Evolutionary conservation across 2,113 vertebrate species (phyloP), one percentile per base, ranked within the genome.

Genomic region (Rhabdornis inornatus): DNA sequence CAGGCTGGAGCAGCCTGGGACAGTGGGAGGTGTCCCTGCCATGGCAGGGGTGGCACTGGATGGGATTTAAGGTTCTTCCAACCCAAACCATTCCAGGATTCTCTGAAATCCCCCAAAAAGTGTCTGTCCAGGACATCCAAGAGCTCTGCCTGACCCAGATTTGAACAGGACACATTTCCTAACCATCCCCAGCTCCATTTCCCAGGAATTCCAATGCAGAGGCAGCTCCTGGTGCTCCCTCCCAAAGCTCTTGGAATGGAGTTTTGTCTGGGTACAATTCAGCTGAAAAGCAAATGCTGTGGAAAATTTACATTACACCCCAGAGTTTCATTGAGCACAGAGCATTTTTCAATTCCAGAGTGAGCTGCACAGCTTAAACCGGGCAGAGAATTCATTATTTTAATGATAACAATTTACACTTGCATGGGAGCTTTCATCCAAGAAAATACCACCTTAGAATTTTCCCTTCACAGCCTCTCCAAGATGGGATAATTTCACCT

Each of bases 321-420:
- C 56, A 25, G 89, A 90, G 91, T 92, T 96, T 82, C 75, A 89
- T 24, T 76, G 90, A 91, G 78, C 88, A 45, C 61, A 11, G 87
- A 91, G 57, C 69, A 45, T 68, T 79, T 92, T 88, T 69, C 89
- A 91, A 63, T 95, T 92, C 89, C 37, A 45, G 78, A 88, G 31
- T 21, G 60, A 93, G 89, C 78, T 63, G 88, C 83, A 90, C 64
- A 91, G 61, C 89, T 91, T 57, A 89, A 96, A 86, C 53, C 3
- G 8, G 89, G 81, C 60, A 94, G 72, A 74, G 90, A 92, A 96
- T 93, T 94, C 69, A 78, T 87, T 89, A 91, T 94, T 95, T 95
- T 96, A 96, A 97, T 97, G 83, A 92, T 92, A 87, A 96, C 96
- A 94, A 96, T 97, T 97, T 95, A 94, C 83, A 89, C 81, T 96